Evolutionary conservation across 2,113 vertebrate species (phyloP).

Genomic region (Thalassoma bifasciatum): DNA sequence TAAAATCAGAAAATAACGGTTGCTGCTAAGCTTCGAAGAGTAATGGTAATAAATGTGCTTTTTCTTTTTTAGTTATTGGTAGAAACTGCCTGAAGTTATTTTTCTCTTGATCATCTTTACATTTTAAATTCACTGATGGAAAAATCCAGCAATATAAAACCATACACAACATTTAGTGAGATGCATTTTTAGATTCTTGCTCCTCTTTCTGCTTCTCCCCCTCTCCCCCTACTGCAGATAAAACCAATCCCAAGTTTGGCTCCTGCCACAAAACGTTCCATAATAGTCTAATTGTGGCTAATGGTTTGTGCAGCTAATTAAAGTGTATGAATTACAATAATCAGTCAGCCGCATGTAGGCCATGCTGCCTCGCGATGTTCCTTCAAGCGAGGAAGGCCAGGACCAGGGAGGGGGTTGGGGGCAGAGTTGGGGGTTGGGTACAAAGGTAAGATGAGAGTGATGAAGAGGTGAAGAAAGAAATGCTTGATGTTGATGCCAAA

Average conservation of each 20-base stretch:
- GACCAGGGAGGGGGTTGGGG: slow-evolving; percentile 39
- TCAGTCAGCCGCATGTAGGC: slow-evolving; percentile 93
- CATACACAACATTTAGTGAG: slow-evolving; percentile 25
- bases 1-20: neutral
- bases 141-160: slow-evolving; percentile 39
- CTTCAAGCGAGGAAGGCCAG: slow-evolving; percentile 75
- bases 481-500: slow-evolving; percentile 40
- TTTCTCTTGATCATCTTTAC: neutral
- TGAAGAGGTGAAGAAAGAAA: slow-evolving; percentile 48
- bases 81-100: neutral
- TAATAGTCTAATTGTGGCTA: slow-evolving; percentile 99
- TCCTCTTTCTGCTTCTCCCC: slow-evolving; percentile 20
- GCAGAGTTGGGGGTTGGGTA: slow-evolving; percentile 27
- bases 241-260: slow-evolving; percentile 76
- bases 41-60: slow-evolving; percentile 4
- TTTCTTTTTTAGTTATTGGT: slow-evolving; percentile 4
- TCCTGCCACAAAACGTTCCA: slow-evolving; percentile 92
- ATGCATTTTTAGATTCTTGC: slow-evolving; percentile 33
- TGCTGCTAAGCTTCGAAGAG: neutral
- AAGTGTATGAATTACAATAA: slow-evolving; percentile 99
- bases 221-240: slow-evolving; percentile 60
- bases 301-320: slow-evolving; percentile 99
- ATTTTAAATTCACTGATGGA: slow-evolving; percentile 12
- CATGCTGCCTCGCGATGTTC: slow-evolving; percentile 70
- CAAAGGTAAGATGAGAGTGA: slow-evolving; percentile 60